These are phyloP conservation scores for Rachycentron canadum DNA, from an alignment of 2,797 vertebrate genomes.

Conservation along the genomic window DNA sequence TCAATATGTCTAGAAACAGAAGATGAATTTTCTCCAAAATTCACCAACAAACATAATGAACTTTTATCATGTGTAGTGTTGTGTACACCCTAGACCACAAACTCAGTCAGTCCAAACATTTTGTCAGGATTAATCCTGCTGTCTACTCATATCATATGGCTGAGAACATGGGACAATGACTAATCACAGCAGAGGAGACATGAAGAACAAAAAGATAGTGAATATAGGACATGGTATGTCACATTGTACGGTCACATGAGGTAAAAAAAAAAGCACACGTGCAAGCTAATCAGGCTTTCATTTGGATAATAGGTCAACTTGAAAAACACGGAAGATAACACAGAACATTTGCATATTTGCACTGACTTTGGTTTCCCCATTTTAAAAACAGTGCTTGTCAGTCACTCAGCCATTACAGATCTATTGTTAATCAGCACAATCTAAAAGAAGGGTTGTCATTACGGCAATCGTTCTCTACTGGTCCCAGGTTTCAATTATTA, in stretches of 20 bases:
- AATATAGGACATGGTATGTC: conserved; percentile 21
- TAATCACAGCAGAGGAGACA: conserved; percentile 30
- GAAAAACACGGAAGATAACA: neutral
- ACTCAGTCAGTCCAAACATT: conserved; percentile 19
- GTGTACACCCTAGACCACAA: conserved; percentile 15
- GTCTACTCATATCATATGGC: conserved; percentile 42
- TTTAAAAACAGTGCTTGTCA: conserved; percentile 33
- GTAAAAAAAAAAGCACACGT: neutral
- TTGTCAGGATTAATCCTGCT: conserved; percentile 33
- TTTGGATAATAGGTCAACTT: conserved; percentile 16
- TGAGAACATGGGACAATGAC: conserved; percentile 41
- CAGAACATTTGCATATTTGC: conserved; percentile 46
- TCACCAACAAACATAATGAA: conserved; percentile 17
- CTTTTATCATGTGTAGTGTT: neutral
- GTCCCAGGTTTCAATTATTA: conserved; percentile 58
- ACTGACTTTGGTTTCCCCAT: conserved; percentile 6
- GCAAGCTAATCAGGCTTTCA: neutral
- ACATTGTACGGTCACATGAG: conserved; percentile 4
- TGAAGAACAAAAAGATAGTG: conserved; percentile 10
- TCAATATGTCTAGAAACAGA: conserved; percentile 52
- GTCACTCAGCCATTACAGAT: conserved; percentile 23
- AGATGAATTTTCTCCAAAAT: conserved; percentile 33
- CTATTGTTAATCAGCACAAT: conserved; percentile 32
- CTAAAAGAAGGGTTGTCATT: conserved; percentile 54
- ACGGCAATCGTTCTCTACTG: conserved; percentile 41